phyloP scores from a whole-genome alignment of 2,113 vertebrate species.

The Neotoma lepida region DNA sequence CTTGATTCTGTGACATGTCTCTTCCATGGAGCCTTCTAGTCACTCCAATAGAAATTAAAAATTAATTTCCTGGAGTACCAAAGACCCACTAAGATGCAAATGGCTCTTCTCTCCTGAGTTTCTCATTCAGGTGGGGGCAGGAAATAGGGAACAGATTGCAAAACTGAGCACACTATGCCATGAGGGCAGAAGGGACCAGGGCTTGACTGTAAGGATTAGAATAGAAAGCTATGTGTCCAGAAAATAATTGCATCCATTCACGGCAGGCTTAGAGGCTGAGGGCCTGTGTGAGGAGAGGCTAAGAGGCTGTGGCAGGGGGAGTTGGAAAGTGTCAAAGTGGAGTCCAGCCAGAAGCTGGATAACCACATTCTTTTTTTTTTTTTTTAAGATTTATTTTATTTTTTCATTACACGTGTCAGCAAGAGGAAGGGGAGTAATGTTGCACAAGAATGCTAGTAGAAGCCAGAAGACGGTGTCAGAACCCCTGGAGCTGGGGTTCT shows the following conservation, averaged over 20 bases:
- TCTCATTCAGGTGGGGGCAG: neutral
- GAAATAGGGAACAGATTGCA: neutral
- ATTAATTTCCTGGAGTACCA: neutral
- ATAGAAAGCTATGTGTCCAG: neutral
- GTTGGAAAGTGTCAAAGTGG: neutral
- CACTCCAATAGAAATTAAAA: neutral
- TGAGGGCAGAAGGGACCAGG: neutral
- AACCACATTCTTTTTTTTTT: neutral
- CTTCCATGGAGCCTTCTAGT: neutral
- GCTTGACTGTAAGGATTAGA: neutral
- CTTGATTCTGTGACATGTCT: neutral
- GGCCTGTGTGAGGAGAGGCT: neutral
- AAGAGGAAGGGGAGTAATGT: neutral
- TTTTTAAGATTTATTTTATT: neutral
- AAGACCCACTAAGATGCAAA: neutral
- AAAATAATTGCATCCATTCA: neutral
- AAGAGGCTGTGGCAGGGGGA: neutral
- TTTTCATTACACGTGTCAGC: neutral
- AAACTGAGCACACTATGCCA: neutral
- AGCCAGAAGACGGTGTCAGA: neutral
- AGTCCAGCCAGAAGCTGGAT: neutral
- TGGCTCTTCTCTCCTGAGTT: neutral
- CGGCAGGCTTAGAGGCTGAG: neutral
- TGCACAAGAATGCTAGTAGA: neutral
- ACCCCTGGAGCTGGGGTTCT: neutral